Conservation (phyloP, 2,113 vertebrate genomes). For the Xerus inauris region DNA sequence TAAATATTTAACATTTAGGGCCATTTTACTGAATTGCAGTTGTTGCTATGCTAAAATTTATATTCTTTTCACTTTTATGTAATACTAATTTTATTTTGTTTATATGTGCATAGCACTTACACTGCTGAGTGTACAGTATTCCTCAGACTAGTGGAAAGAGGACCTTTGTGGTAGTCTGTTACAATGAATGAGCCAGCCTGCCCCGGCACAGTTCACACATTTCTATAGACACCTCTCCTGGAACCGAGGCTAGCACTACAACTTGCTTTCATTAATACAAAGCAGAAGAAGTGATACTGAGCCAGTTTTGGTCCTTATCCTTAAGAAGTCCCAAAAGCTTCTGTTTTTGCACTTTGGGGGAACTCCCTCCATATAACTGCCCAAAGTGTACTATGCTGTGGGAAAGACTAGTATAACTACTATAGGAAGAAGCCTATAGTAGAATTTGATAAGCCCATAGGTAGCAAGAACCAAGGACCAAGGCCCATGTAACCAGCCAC, state of each 20-base stretch:
- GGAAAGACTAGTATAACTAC: not conserved
- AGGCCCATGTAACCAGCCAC: not conserved
- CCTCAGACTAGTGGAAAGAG: not conserved
- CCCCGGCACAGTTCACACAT: not conserved
- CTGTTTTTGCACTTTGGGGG: not conserved
- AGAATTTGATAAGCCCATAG: not conserved
- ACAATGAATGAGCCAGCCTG: not conserved
- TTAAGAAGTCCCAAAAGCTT: not conserved
- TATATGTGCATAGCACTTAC: not conserved
- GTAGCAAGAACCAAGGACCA: not conserved
- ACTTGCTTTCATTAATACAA: not conserved
- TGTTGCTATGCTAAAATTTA: not conserved
- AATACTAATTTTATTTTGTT: constrained; percentile 8
- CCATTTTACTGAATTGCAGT: not conserved
- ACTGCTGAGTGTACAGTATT: not conserved
- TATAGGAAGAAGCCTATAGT: not conserved
- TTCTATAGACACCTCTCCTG: not conserved
- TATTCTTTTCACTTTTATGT: not conserved
- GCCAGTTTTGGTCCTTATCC: not conserved
- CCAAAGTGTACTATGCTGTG: not conserved
- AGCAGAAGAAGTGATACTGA: not conserved
- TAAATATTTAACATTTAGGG: not conserved
- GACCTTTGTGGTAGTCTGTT: not conserved
- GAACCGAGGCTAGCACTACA: not conserved
- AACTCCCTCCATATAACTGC: too few relatives aligned